Evolutionary conservation across 2,797 vertebrate species (phyloP).

Genomic region (Cottoperca gobio): DNA sequence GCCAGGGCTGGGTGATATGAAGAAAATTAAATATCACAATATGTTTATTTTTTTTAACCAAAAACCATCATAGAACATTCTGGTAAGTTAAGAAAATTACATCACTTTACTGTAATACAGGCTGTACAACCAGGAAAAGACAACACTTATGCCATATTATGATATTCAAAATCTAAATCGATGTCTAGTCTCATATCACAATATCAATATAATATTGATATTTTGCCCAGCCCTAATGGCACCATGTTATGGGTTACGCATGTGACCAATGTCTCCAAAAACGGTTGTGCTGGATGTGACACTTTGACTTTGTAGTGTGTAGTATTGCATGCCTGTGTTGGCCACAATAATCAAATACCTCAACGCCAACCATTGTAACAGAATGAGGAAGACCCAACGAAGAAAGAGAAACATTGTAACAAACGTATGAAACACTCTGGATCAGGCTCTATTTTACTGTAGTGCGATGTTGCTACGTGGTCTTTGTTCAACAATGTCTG

Average conservation of each 20-base stretch:
- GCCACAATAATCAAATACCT: constrained; percentile 20
- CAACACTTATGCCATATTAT: no score
- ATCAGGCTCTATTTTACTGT: constrained; percentile 24
- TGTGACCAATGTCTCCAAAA: constrained; percentile 9
- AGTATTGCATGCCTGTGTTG: constrained; percentile 20
- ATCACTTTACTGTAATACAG: no score
- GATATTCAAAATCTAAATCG: no score
- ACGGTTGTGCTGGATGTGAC: constrained; percentile 27
- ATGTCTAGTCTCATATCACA: no score
- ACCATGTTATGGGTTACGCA: not conserved
- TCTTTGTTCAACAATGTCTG: constrained; percentile 36
- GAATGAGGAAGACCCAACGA: constrained; percentile 51
- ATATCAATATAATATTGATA: no score
- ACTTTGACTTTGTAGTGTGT: constrained; percentile 16
- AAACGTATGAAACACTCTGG: constrained; percentile 26
- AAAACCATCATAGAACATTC: no score
- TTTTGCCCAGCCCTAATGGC: no score
- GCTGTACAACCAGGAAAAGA: no score
- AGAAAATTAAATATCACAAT: no score
- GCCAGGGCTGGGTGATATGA: no score
- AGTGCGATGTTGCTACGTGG: not conserved
- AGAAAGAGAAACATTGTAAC: constrained; percentile 41
- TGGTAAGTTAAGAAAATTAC: no score
- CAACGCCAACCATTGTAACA: not conserved
- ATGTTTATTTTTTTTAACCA: no score